phyloP scores from a whole-genome alignment of 2,888 invertebrate genomes.

The Pristionchus fissidentatus region DNA sequence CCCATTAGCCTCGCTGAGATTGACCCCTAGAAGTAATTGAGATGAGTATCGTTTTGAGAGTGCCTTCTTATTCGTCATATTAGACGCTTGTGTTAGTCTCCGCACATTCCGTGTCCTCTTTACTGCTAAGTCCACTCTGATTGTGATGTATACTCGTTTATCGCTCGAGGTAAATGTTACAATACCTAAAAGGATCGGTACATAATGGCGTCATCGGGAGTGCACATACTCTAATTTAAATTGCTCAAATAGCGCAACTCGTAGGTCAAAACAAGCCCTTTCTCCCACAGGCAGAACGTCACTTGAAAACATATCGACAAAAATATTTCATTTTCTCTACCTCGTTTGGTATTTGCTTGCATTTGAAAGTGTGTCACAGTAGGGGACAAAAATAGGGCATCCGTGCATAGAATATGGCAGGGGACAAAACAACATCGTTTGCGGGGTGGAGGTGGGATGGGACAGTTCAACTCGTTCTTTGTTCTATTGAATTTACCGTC shows the following conservation, averaged over 20 bases:
- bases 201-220: too few species aligned
- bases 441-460: too few species aligned
- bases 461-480: constrained; percentile 1
- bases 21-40: neutral
- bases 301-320: too few species aligned
- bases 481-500: neutral
- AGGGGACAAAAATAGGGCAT: neutral
- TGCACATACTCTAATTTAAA: too few species aligned
- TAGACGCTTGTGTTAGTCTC: neutral
- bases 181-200: neutral
- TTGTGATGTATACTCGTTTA: constrained; percentile 21
- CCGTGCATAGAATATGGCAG: neutral
- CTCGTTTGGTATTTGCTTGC: neutral
- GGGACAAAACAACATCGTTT: constrained; percentile 4
- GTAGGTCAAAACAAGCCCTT: neutral
- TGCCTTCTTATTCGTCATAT: constrained; percentile 21
- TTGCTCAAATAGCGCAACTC: too few species aligned
- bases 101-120: neutral
- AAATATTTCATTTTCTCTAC: neutral
- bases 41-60: neutral
- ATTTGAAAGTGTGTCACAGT: neutral
- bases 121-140: neutral
- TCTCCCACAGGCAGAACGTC: too few species aligned
- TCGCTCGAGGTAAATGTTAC: neutral
- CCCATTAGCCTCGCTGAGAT: neutral